These are phyloP conservation scores for Pterocles orientalis DNA, from an alignment of 2,113 vertebrate species.

Conservation along the genomic window DNA sequence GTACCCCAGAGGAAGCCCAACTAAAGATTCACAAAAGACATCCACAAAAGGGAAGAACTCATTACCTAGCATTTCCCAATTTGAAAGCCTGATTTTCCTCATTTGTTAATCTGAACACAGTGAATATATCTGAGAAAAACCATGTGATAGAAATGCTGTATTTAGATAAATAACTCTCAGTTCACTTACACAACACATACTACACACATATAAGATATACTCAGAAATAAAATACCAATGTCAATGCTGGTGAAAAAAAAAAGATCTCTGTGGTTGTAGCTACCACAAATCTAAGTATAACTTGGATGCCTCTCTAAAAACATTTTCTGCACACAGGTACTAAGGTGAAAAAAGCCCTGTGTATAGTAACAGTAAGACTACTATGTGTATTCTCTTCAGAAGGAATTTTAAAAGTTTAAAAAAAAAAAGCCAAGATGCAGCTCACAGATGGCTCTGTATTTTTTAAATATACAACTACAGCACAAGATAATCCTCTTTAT, in stretches of 20 bases:
- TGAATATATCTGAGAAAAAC: neutral
- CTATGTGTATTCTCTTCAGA: neutral
- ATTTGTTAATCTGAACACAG: neutral
- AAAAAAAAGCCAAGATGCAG: neutral
- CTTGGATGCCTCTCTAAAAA: neutral
- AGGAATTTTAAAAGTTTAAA: neutral
- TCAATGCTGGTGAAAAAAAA: neutral
- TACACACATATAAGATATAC: neutral
- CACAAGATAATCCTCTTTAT: neutral
- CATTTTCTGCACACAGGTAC: neutral
- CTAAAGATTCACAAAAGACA: neutral
- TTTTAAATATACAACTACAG: neutral
- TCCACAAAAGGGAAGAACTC: neutral
- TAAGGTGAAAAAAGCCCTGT: neutral
- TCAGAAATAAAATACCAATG: neutral
- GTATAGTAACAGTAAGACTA: neutral
- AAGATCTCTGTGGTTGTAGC: neutral
- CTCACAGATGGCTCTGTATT: neutral
- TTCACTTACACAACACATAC: neutral
- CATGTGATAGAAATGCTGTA: neutral
- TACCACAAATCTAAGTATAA: neutral
- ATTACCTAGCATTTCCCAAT: neutral
- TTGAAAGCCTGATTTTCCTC: neutral
- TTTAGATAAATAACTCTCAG: neutral
- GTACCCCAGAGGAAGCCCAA: neutral